Evolutionary conservation across 2,113 vertebrate species (phyloP).

Genomic region (Embiotoca jacksoni): DNA sequence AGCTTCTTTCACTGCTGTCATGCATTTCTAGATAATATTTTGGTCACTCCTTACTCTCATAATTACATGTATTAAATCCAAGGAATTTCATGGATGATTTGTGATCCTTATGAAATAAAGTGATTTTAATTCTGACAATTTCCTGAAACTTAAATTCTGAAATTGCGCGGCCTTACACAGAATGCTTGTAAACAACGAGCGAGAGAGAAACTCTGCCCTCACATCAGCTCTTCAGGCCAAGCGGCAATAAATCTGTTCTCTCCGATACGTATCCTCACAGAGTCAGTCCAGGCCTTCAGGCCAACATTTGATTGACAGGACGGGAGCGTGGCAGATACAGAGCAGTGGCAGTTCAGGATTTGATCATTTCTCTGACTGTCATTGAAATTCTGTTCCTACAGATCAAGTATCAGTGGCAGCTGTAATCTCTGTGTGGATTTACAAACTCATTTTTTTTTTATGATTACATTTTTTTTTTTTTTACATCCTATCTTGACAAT

Average conservation of each 20-base stretch:
- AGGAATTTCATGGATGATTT: not conserved
- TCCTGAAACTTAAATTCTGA: not conserved
- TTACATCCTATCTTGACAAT: too few relatives aligned
- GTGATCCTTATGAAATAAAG: too few relatives aligned
- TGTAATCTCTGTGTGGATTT: too few relatives aligned
- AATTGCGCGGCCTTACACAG: not conserved
- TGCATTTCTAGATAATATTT: too few relatives aligned
- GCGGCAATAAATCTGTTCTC: not conserved
- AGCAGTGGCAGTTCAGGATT: not conserved
- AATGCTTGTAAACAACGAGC: not conserved
- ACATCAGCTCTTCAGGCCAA: not conserved
- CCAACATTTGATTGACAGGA: constrained; percentile 27
- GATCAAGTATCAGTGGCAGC: not conserved
- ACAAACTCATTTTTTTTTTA: too few relatives aligned
- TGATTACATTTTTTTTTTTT: too few relatives aligned
- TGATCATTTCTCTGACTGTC: not conserved
- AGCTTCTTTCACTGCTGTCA: too few relatives aligned
- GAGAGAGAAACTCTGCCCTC: not conserved
- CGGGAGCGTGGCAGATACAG: not conserved
- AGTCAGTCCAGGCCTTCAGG: constrained; percentile 18
- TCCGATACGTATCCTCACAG: constrained; percentile 1
- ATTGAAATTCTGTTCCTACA: too few relatives aligned
- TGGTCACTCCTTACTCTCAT: too few relatives aligned
- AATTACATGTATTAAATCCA: too few relatives aligned
- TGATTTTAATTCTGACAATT: too few relatives aligned